These are phyloP conservation scores for Rana temporaria DNA, from an alignment of 2,113 vertebrate species.

Conservation along the genomic window DNA sequence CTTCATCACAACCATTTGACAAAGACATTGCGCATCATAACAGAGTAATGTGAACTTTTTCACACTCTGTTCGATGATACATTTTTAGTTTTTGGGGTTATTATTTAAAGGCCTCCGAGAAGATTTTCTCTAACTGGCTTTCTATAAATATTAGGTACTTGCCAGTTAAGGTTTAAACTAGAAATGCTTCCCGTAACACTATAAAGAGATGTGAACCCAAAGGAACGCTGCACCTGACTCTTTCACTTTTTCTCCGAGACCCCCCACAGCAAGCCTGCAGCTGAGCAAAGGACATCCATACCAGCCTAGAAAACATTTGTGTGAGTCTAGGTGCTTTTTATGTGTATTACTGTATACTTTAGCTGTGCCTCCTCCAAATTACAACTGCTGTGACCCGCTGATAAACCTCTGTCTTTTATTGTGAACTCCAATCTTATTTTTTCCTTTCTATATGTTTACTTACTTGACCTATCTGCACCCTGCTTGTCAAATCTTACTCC, in stretches of 20 bases:
- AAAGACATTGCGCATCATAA: too few relatives aligned
- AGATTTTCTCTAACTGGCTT: background rate
- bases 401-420: background rate
- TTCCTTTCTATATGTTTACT: background rate
- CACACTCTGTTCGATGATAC: too few relatives aligned
- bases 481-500: slow-evolving; percentile 17
- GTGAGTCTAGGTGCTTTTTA: slow-evolving; percentile 55
- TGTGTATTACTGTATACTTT: slow-evolving; percentile 22
- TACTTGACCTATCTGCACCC: slow-evolving; percentile 4
- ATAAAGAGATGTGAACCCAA: slow-evolving; percentile 12
- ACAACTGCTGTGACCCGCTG: slow-evolving; percentile 40
- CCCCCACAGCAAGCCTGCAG: slow-evolving; percentile 47
- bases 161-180: background rate
- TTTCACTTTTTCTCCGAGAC: slow-evolving; percentile 52
- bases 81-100: background rate
- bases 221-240: slow-evolving; percentile 43
- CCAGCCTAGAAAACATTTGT: slow-evolving; percentile 46
- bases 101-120: background rate
- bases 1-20: too few relatives aligned
- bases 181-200: background rate
- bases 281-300: slow-evolving; percentile 47
- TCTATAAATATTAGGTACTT: background rate
- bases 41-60: too few relatives aligned
- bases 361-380: slow-evolving; percentile 33
- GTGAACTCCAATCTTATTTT: background rate